Evolutionary conservation across 1,140 invertebrate species (phyloP), one percentile per base, ranked within the genome.

Genomic region (Tetramorium alpestre): DNA sequence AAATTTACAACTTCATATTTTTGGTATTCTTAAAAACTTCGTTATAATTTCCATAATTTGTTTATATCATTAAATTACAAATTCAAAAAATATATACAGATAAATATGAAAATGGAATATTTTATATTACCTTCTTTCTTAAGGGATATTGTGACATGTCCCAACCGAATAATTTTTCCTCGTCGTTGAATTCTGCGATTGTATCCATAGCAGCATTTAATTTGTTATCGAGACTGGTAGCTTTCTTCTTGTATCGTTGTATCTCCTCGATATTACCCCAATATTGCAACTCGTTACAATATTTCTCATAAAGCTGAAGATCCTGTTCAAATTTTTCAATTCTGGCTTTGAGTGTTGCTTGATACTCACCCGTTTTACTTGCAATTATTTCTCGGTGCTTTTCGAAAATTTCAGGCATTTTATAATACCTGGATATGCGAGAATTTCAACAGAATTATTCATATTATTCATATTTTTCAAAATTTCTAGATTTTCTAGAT

Each of bases 151-250:
- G 97, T 0, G 98, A 98, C 13, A 97, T 93, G 93, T 99, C 97
- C 97, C 98, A 99, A 16, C 97, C 97, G 94, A 98, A 99, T 47
- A 98, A 96, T 86, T 96, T 96, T 94, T 99, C 99, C 94, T 99
- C 99, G 92, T 97, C 97, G 94, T 99, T 99, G 89, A 99, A 99
- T 78, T 97, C 96, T 92, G 99, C 98, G 82, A 99, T 99, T 88
- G 96, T 98, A 56, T 97, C 96, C 93, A 98, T 96, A 11, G 98
- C 98, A 7, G 91, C 91, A 0, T 96, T 92, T 87, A 98, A 94
- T 25, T 94, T 93, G 85, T 97, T 96, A 92, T 99, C 97, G 0
- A 99, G 93, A 56, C 96, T 95, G 13, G 96, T 96, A 0, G 98
- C 98, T 82, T 98, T 97, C 54, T 97, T 97, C 41, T 98, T 96